These are phyloP conservation scores for Philaenus spumarius DNA, from an alignment of 1,140 invertebrate genomes.

Conservation along the genomic window DNA sequence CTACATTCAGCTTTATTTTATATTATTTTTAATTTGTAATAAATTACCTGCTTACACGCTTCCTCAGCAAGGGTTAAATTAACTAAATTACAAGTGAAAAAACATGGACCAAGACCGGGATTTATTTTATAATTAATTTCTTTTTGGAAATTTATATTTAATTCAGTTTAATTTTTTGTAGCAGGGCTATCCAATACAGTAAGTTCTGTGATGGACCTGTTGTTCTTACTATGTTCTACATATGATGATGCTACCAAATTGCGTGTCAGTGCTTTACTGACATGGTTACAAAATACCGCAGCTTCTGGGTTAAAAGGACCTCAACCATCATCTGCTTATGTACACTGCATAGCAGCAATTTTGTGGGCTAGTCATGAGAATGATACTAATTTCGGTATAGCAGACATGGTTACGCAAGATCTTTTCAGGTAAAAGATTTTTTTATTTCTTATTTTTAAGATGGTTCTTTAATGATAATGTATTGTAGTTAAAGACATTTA, in stretches of 20 bases:
- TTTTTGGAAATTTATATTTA: too few species aligned
- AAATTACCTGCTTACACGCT: too few species aligned
- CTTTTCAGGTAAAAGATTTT: slow-evolving; percentile 18
- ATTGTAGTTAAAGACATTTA: too few species aligned
- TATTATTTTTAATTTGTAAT: too few species aligned
- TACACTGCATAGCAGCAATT: slow-evolving; percentile 69
- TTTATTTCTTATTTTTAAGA: too few species aligned
- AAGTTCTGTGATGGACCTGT: slow-evolving; percentile 22
- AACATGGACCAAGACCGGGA: too few species aligned
- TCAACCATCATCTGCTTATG: slow-evolving; percentile 47
- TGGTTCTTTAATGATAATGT: too few species aligned
- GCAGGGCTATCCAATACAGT: slow-evolving; percentile 11
- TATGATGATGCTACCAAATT: slow-evolving; percentile 40
- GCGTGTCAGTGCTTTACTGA: slow-evolving; percentile 49
- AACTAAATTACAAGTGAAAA: too few species aligned
- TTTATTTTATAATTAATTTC: too few species aligned
- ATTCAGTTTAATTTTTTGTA: neutral
- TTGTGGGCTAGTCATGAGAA: slow-evolving; percentile 69
- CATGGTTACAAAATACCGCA: slow-evolving; percentile 54
- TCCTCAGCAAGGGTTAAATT: too few species aligned
- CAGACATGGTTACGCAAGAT: slow-evolving; percentile 6
- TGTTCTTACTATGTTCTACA: slow-evolving; percentile 41
- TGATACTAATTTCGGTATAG: slow-evolving; percentile 28
- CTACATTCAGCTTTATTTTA: too few species aligned
- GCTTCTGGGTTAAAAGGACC: neutral